Evolutionary conservation across 2,888 invertebrate species (phyloP).

Genomic region (Habrosyne pyritoides): DNA sequence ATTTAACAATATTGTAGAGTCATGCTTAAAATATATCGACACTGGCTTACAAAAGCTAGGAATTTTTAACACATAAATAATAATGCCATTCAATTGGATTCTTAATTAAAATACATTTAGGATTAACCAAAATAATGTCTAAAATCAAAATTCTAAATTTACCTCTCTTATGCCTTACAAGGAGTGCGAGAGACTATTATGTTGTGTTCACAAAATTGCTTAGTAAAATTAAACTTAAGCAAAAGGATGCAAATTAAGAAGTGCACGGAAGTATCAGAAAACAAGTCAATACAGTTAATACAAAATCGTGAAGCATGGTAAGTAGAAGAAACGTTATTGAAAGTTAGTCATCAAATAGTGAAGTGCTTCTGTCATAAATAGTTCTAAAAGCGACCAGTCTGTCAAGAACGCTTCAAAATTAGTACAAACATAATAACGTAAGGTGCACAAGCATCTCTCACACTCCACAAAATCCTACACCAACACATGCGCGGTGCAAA

Average conservation of each 20-base stretch:
- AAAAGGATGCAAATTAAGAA: neutral
- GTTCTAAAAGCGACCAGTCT: neutral
- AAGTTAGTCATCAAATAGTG: neutral
- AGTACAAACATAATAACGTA: neutral
- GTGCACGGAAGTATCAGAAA: too few species aligned
- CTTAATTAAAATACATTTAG: slow-evolving; percentile 70
- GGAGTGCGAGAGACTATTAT: slow-evolving; percentile 59
- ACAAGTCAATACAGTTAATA: too few species aligned
- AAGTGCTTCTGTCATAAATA: neutral
- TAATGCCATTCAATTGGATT: slow-evolving; percentile 68
- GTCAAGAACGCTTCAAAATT: neutral
- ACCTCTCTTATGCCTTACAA: slow-evolving; percentile 62
- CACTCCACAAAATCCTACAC: slow-evolving; percentile 44
- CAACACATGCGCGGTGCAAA: slow-evolving; percentile 36
- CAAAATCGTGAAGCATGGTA: too few species aligned
- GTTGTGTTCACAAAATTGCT: slow-evolving; percentile 11
- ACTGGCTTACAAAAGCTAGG: slow-evolving; percentile 63
- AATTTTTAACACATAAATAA: slow-evolving; percentile 68
- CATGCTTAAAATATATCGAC: slow-evolving; percentile 69
- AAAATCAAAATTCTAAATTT: slow-evolving; percentile 65
- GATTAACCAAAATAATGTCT: slow-evolving; percentile 66
- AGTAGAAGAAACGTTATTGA: neutral
- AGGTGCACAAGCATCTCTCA: slow-evolving; percentile 25
- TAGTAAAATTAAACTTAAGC: neutral
- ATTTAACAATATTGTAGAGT: slow-evolving; percentile 61